Evolutionary conservation across 2,888 invertebrate species (phyloP).

Genomic region (Unio pictorum): DNA sequence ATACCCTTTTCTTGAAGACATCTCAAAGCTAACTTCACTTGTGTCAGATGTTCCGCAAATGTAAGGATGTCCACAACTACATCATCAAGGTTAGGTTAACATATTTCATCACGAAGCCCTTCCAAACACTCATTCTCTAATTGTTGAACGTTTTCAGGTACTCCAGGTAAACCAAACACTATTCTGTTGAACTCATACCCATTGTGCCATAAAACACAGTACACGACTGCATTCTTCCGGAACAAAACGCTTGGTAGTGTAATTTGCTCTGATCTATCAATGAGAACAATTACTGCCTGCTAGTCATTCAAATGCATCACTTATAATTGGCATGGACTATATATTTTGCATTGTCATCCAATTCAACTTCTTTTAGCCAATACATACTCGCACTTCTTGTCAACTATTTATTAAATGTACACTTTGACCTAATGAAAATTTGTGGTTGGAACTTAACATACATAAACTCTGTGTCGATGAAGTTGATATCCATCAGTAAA

Average conservation of each 20-base stretch:
- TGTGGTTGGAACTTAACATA: conserved; percentile 10
- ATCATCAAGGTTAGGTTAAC: conserved; percentile 24
- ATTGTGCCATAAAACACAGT: conserved; percentile 20
- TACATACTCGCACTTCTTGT: conserved; percentile 15
- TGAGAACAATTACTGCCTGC: conserved; percentile 16
- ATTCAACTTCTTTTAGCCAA: conserved; percentile 16
- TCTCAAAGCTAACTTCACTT: conserved; percentile 12
- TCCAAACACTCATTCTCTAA: conserved; percentile 15
- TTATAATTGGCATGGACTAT: conserved; percentile 17
- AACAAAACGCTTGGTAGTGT: conserved; percentile 21
- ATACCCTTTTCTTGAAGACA: conserved; percentile 16
- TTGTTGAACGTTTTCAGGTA: conserved; percentile 11
- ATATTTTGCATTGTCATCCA: conserved; percentile 7
- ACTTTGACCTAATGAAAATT: conserved; percentile 20
- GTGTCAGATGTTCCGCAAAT: conserved; percentile 12
- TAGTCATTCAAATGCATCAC: conserved; percentile 14
- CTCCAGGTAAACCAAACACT: conserved; percentile 17
- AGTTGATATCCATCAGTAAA: conserved; percentile 12
- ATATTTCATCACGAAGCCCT: conserved; percentile 14
- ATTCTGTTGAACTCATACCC: conserved; percentile 24
- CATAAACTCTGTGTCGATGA: conserved; percentile 16
- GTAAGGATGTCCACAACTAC: conserved; percentile 9
- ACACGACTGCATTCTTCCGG: conserved; percentile 3
- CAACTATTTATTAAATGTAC: conserved; percentile 12
- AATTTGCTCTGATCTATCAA: conserved; percentile 24